Percentiles rank a stretch among this genome's conserved stretches.
Conservation (phyloP, 2,113 vertebrate species). For the Cairina moschata region DNA sequence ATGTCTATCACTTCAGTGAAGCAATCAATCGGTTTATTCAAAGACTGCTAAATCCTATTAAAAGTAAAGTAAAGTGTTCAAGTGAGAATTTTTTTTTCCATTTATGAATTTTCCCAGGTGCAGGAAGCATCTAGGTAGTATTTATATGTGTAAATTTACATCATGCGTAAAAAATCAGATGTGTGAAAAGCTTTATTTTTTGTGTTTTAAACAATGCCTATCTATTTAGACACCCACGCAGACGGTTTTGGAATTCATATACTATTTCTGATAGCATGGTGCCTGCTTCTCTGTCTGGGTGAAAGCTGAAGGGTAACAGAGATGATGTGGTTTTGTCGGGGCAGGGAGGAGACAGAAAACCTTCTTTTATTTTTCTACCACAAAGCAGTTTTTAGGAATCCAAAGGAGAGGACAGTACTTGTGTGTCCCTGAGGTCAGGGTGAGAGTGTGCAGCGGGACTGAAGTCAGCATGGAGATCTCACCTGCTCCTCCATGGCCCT, state of each 20-base stretch:
- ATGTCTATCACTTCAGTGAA: neutral
- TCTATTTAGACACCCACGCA: neutral
- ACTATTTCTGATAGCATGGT: neutral
- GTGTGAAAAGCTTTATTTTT: neutral
- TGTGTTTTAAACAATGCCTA: neutral
- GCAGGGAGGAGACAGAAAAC: neutral
- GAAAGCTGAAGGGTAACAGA: neutral
- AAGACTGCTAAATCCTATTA: neutral
- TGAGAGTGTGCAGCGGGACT: neutral
- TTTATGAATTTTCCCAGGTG: neutral
- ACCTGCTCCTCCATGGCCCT: rapidly evolving
- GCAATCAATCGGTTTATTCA: neutral
- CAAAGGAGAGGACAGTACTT: neutral
- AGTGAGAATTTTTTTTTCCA: neutral
- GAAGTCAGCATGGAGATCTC: rapidly evolving
- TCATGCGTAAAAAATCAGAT: neutral
- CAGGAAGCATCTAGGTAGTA: neutral
- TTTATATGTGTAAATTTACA: neutral
- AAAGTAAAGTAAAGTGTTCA: neutral
- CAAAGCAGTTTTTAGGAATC: neutral
- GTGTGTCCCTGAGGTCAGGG: rapidly evolving
- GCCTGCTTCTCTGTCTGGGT: neutral
- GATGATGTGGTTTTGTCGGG: neutral
- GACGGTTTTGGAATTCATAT: neutral
- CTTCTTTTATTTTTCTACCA: neutral